phyloP scores from a whole-genome alignment of 2,888 invertebrate genomes.

The Elysia crispata region DNA sequence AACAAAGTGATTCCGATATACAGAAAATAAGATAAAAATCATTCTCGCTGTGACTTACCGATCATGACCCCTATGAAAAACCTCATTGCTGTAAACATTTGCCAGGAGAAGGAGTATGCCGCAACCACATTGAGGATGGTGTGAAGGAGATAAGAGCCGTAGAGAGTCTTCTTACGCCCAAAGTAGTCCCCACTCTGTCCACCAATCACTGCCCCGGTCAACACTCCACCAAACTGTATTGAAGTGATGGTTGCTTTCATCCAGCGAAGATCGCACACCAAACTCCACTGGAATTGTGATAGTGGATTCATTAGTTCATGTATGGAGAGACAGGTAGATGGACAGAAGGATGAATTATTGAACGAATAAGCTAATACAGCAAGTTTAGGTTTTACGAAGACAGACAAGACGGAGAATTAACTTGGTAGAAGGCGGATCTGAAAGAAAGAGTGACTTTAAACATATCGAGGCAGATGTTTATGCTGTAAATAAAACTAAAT shows the following conservation, averaged over 20 bases:
- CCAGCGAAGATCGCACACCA: constrained; percentile 58
- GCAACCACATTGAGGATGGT: constrained; percentile 50
- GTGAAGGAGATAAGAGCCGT: constrained; percentile 47
- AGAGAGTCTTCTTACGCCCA: constrained; percentile 59
- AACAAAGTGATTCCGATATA: no score
- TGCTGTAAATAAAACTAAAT: no score
- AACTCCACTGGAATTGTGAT: constrained; percentile 54
- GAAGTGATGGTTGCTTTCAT: constrained; percentile 56
- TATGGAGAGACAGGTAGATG: no score
- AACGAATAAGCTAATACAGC: no score
- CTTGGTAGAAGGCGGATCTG: no score
- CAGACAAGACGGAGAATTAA: no score
- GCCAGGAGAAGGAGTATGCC: constrained; percentile 58
- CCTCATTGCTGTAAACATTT: constrained; percentile 59
- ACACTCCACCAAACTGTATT: constrained; percentile 60
- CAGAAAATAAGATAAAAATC: not conserved
- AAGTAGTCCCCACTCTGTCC: constrained; percentile 58
- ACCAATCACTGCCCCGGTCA: constrained; percentile 54
- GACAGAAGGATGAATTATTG: no score
- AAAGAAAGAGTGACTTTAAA: no score
- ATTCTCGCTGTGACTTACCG: constrained; percentile 29
- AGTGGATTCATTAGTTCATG: no score
- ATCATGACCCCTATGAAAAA: constrained; percentile 56
- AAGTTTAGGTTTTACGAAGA: no score
- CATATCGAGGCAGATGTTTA: no score